Conservation (phyloP, 2,888 invertebrate species). For the Salpingus planirostris region DNA sequence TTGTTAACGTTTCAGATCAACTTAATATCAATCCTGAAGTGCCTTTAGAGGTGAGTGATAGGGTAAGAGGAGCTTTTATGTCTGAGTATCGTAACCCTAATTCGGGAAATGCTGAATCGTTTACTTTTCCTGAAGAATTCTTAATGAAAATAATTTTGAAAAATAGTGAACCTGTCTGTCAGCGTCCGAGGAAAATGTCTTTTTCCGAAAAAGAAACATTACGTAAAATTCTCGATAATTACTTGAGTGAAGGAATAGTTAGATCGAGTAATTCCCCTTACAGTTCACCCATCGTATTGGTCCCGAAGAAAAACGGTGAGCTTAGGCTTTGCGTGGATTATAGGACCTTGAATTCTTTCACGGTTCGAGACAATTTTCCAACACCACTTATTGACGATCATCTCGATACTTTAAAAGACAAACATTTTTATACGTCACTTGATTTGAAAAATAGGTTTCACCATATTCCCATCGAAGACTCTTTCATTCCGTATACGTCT, state of each 20-base stretch:
- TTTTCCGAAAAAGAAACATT: not conserved
- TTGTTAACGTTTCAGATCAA: not conserved
- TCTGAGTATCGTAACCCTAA: too few relatives aligned
- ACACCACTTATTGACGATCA: not conserved
- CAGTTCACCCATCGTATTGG: not conserved
- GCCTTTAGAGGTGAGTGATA: too few relatives aligned
- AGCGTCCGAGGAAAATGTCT: not conserved
- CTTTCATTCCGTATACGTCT: slow-evolving; percentile 16
- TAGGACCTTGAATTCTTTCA: not conserved
- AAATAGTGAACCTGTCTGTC: too few relatives aligned
- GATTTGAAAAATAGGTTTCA: slow-evolving; percentile 15
- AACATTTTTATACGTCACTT: not conserved
- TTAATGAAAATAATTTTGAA: too few relatives aligned
- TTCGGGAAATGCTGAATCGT: too few relatives aligned
- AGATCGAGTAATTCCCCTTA: not conserved
- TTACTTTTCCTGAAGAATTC: too few relatives aligned
- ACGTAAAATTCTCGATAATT: not conserved
- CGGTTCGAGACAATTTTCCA: not conserved
- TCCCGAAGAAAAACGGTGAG: not conserved
- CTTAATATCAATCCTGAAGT: too few relatives aligned
- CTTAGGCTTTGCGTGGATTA: not conserved
- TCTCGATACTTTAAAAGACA: not conserved
- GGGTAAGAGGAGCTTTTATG: too few relatives aligned
- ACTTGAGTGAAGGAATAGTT: not conserved
- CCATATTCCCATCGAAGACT: slow-evolving; percentile 14